Conservation (phyloP, 2,888 invertebrate genomes). For the Meteorus cinctellus region DNA sequence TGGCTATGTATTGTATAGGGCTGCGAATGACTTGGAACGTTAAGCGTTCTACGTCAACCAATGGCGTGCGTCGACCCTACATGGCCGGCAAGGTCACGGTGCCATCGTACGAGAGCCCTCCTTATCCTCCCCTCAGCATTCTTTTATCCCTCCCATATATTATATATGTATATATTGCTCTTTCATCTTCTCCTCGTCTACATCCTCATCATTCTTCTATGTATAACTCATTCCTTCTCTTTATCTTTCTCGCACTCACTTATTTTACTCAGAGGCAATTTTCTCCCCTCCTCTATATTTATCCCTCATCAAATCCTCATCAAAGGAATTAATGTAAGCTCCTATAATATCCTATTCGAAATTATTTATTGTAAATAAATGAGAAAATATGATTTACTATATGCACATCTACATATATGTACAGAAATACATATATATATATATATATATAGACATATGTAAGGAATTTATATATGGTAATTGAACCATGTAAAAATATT, state of each 20-base stretch:
- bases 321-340: conserved; percentile 12
- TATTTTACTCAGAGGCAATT: not conserved
- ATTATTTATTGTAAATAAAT: conserved; percentile 28
- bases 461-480: conserved; percentile 4
- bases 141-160: conserved; percentile 37
- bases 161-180: conserved; percentile 42
- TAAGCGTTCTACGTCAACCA: conserved; percentile 45
- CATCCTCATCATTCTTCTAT: conserved; percentile 46
- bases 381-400: conserved; percentile 5
- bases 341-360: conserved; percentile 26
- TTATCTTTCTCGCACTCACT: conserved; percentile 14
- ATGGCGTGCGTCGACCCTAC: conserved; percentile 54
- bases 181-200: conserved; percentile 35
- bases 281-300: conserved; percentile 8
- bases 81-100: conserved; percentile 53
- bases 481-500: conserved; percentile 8
- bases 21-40: conserved; percentile 38
- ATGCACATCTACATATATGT: not conserved
- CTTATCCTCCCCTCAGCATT: conserved; percentile 33
- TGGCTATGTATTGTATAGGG: conserved; percentile 19
- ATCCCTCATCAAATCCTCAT: conserved; percentile 14
- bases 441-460: not conserved
- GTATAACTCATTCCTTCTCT: conserved; percentile 14
- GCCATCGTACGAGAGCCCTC: conserved; percentile 51
- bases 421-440: not conserved